A percentile compares a stretch with the other conserved stretches of the same genome.
Conservation (phyloP, 2,888 invertebrate species). For the Conus canariensis region DNA sequence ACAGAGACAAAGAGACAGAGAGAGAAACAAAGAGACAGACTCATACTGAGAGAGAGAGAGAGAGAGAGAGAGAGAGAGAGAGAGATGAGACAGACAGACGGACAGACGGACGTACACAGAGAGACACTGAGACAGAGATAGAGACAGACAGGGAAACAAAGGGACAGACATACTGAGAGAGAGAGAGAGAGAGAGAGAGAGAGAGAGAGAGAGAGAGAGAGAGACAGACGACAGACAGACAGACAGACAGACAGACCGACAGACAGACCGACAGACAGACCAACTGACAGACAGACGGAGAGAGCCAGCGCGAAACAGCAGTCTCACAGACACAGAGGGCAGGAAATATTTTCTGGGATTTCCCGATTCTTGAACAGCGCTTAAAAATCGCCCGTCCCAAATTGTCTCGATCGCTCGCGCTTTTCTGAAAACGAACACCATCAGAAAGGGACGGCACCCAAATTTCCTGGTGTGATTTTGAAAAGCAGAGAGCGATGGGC, state of each 20-base stretch:
- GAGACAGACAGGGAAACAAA: background rate
- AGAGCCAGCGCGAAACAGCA: no score
- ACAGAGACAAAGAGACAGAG: background rate
- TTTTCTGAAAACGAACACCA: no score
- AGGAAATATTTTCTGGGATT: no score
- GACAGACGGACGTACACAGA: background rate
- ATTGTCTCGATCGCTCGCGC: no score
- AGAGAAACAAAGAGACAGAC: background rate
- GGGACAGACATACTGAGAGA: background rate
- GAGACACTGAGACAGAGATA: background rate
- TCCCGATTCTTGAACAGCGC: no score
- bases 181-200: background rate
- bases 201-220: no score
- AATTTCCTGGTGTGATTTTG: no score
- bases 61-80: background rate
- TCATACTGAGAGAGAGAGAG: background rate
- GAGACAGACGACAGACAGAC: background rate
- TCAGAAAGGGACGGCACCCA: no score
- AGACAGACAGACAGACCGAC: background rate
- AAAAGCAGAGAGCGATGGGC: no score
- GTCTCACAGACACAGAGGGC: background rate
- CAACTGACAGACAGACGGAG: no score
- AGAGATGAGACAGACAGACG: background rate
- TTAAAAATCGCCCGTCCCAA: no score
- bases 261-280: no score